These are phyloP conservation scores for Melieria omissa DNA, from an alignment of 2,888 invertebrate species.

Conservation along the genomic window DNA sequence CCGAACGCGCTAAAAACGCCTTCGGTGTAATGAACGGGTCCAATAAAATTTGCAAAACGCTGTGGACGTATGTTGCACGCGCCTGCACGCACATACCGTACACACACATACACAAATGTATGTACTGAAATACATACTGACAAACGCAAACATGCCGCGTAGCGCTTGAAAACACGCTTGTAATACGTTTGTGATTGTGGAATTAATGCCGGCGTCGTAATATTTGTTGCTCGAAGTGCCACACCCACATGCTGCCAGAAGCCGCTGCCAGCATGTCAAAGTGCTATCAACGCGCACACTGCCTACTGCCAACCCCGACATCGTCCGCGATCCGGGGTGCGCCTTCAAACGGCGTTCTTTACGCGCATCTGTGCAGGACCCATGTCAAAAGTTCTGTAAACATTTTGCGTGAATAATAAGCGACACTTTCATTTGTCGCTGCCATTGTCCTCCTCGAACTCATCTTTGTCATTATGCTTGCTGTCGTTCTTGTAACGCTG, in stretches of 20 bases:
- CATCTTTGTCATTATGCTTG: no score
- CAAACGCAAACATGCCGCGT: neutral
- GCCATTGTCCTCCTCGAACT: no score
- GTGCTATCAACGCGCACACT: neutral
- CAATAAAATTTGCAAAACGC: no score
- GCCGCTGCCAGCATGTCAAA: neutral
- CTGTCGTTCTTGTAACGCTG: no score
- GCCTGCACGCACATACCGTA: neutral
- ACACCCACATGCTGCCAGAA: neutral
- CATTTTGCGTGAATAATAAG: neutral
- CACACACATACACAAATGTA: neutral
- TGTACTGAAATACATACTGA: neutral
- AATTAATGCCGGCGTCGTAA: constrained; percentile 18
- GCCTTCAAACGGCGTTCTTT: neutral
- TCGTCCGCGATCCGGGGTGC: no score
- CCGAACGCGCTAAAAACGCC: neutral
- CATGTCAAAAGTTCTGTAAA: constrained; percentile 2
- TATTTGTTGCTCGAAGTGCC: neutral
- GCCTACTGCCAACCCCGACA: no score
- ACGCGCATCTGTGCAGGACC: neutral
- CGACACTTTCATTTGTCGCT: neutral
- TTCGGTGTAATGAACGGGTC: neutral
- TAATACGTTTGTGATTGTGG: constrained; percentile 25
- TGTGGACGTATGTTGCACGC: neutral
- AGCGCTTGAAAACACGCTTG: constrained; percentile 1